A percentile compares a stretch with the other conserved stretches of the same genome.
Evolutionary conservation across 1,140 invertebrate species (phyloP).

Genomic region (Scaptomyza graminum): DNA sequence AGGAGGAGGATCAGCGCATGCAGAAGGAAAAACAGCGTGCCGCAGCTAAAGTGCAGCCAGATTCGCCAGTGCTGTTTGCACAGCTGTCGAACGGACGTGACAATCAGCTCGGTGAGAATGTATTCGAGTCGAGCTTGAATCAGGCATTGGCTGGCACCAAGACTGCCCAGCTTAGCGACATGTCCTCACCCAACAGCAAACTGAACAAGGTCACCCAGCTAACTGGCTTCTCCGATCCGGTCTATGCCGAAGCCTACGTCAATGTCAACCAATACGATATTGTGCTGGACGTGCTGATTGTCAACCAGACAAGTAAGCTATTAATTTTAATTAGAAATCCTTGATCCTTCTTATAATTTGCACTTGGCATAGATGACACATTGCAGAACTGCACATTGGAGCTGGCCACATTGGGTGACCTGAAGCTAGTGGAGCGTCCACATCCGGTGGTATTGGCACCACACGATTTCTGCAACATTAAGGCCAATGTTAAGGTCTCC

Average conservation of each 20-base stretch:
- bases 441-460: conserved; percentile 97
- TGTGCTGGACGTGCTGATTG: conserved; percentile 97
- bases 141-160: conserved; percentile 92
- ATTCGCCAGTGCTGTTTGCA: conserved; percentile 94
- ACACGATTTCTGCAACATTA: conserved; percentile 98
- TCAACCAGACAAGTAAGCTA: conserved; percentile 95
- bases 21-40: conserved; percentile 88
- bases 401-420: conserved; percentile 97
- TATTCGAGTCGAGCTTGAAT: conserved; percentile 97
- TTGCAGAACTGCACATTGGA: conserved; percentile 99
- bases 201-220: conserved; percentile 97
- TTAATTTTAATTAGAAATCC: neutral
- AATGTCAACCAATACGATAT: conserved; percentile 99
- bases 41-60: conserved; percentile 90
- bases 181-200: conserved; percentile 86
- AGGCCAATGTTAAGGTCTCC: conserved; percentile 97
- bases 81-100: conserved; percentile 91
- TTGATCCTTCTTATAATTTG: neutral
- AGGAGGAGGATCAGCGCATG: conserved; percentile 84
- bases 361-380: conserved; percentile 89
- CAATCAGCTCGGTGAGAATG: conserved; percentile 92
- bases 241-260: conserved; percentile 99
- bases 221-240: conserved; percentile 99
- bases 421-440: conserved; percentile 99
- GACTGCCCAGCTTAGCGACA: conserved; percentile 84